Evolutionary conservation across 1,140 invertebrate species (phyloP).

Genomic region (Apis cerana): DNA sequence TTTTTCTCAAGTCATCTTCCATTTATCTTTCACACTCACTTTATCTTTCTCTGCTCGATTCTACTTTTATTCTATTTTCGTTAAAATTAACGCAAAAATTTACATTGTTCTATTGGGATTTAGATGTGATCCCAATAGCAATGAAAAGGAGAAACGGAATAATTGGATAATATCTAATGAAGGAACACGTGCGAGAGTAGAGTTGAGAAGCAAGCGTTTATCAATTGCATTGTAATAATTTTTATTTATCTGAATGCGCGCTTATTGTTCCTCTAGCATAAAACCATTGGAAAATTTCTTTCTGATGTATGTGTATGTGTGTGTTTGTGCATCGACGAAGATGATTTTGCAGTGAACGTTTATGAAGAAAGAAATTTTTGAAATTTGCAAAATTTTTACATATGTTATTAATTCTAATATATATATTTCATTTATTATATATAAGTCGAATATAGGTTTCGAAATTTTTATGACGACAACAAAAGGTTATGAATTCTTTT

Average conservation of each 20-base stretch:
- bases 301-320: background rate
- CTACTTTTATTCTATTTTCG: too few species aligned
- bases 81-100: too few species aligned
- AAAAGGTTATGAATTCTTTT: background rate
- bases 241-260: background rate
- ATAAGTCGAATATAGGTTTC: background rate
- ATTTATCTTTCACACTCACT: too few species aligned
- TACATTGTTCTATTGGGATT: background rate
- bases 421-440: too few species aligned
- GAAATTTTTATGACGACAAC: background rate
- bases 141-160: background rate
- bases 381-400: too few species aligned
- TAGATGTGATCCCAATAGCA: background rate
- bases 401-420: too few species aligned
- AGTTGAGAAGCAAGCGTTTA: background rate
- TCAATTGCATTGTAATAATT: slow-evolving; percentile 28
- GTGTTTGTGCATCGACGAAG: too few species aligned
- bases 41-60: too few species aligned
- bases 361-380: too few species aligned
- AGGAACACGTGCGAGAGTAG: background rate
- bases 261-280: background rate
- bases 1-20: too few species aligned
- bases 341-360: too few species aligned
- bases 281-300: slow-evolving; percentile 23
- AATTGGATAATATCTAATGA: background rate